A percentile compares a stretch with the other conserved stretches of the same genome.
phyloP scores from a whole-genome alignment of 1,140 invertebrate species.

The Solenopsis invicta region DNA sequence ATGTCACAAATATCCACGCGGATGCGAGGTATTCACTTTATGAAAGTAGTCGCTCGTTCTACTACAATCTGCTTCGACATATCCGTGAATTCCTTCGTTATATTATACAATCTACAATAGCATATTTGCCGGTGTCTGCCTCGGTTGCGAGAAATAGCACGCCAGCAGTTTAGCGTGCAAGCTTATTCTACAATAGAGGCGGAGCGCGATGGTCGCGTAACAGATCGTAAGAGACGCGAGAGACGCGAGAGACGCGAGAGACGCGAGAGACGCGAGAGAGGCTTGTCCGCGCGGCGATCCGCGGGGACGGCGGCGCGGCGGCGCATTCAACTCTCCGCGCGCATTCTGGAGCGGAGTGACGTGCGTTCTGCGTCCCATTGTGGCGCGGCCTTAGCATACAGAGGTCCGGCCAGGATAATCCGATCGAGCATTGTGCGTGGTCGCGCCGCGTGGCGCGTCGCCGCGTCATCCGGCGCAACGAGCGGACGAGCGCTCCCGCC shows the following conservation, averaged over 20 bases:
- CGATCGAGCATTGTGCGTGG: conserved; percentile 46
- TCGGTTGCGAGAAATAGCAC: neutral
- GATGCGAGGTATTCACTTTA: neutral
- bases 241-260: too few relatives aligned
- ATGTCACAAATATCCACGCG: neutral
- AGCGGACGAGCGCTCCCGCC: conserved; percentile 35
- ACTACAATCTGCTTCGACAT: conserved; percentile 1
- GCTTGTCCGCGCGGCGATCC: neutral
- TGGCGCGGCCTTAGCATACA: conserved; percentile 14
- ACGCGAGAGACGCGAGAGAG: neutral
- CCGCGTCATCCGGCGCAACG: conserved; percentile 62
- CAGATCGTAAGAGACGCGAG: neutral
- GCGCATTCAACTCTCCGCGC: conserved; percentile 23
- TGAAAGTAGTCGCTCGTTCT: neutral
- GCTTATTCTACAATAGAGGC: conserved; percentile 11
- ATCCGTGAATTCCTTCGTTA: conserved; percentile 35
- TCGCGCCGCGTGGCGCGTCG: conserved; percentile 59
- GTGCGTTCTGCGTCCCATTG: conserved; percentile 37
- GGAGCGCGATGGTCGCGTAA: neutral
- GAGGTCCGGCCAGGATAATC: conserved; percentile 47
- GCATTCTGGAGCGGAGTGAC: conserved; percentile 49
- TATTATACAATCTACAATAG: conserved; percentile 32
- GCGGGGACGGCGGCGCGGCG: too few relatives aligned
- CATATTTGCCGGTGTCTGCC: neutral
- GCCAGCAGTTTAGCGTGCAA: conserved; percentile 4